A percentile compares a stretch with the other conserved stretches of the same genome.
phyloP scores from a whole-genome alignment of 2,113 vertebrate genomes.

The Datnioides undecimradiatus region DNA sequence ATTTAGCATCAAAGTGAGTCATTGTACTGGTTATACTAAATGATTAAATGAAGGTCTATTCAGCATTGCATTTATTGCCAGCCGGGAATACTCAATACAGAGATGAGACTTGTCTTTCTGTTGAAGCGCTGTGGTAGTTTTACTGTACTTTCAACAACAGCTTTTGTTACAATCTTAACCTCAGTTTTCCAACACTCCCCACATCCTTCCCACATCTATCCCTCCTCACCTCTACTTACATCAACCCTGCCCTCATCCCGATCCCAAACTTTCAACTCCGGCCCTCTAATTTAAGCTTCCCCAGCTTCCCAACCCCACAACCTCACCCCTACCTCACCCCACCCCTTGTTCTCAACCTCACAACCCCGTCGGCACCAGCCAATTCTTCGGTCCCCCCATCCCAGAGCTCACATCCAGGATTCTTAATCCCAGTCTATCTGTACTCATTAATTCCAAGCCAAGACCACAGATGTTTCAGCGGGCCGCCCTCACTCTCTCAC shows the following conservation, averaged over 20 bases:
- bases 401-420: conserved; percentile 45
- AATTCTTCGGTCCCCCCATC: conserved; percentile 42
- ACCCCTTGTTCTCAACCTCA: conserved; percentile 33
- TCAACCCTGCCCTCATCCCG: conserved; percentile 9
- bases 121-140: not conserved
- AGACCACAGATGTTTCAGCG: conserved; percentile 69
- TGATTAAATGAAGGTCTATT: conserved; percentile 10
- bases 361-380: conserved; percentile 2
- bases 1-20: conserved; percentile 44
- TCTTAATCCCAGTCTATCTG: conserved; percentile 63
- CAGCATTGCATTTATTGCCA: not conserved
- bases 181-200: conserved; percentile 8
- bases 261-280: conserved; percentile 4
- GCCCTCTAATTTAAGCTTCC: not conserved
- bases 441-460: conserved; percentile 66
- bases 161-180: conserved; percentile 21
- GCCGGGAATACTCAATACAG: not conserved
- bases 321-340: conserved; percentile 42
- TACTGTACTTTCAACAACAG: not conserved
- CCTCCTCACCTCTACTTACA: not conserved
- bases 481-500: conserved; percentile 49
- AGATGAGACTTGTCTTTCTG: not conserved
- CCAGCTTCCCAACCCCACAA: conserved; percentile 32
- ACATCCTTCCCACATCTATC: not conserved
- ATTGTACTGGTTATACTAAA: conserved; percentile 27